A percentile compares a stretch with the other conserved stretches of the same genome.
Evolutionary conservation across 2,797 vertebrate genomes (phyloP).

Genomic region (Chiroxiphia lanceolata): DNA sequence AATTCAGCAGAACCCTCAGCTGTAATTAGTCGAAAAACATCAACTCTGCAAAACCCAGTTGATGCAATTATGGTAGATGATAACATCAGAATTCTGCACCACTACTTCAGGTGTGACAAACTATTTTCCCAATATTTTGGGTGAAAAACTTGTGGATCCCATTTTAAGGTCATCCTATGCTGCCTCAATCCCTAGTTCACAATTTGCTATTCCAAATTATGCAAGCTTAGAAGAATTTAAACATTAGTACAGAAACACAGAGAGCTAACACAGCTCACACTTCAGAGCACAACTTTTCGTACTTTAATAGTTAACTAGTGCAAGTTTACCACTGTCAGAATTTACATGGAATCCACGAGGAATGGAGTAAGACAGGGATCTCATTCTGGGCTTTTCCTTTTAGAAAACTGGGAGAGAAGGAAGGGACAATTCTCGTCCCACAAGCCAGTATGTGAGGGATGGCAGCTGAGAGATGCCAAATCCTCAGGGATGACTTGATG

Average conservation of each 20-base stretch:
- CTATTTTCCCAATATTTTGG: background rate
- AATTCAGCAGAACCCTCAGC: background rate
- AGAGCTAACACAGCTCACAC: background rate
- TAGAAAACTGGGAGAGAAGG: background rate
- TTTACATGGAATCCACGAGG: background rate
- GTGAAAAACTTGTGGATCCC: background rate
- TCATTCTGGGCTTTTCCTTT: background rate
- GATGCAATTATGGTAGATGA: background rate
- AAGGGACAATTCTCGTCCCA: background rate
- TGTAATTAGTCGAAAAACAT: background rate
- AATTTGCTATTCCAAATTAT: background rate
- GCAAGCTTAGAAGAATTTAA: background rate
- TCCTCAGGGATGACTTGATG: background rate
- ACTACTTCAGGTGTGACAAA: background rate
- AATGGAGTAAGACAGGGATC: background rate
- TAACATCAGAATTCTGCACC: background rate
- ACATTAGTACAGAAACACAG: background rate
- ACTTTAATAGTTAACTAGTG: background rate
- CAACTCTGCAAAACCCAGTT: background rate
- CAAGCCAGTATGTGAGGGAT: fast-evolving
- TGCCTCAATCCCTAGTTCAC: background rate
- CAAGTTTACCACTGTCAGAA: background rate
- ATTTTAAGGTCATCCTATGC: background rate
- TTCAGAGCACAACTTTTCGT: background rate
- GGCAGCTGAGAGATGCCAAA: background rate